Conservation (phyloP, 2,797 vertebrate species). For the Schizopygopsis malacanthus region DNA sequence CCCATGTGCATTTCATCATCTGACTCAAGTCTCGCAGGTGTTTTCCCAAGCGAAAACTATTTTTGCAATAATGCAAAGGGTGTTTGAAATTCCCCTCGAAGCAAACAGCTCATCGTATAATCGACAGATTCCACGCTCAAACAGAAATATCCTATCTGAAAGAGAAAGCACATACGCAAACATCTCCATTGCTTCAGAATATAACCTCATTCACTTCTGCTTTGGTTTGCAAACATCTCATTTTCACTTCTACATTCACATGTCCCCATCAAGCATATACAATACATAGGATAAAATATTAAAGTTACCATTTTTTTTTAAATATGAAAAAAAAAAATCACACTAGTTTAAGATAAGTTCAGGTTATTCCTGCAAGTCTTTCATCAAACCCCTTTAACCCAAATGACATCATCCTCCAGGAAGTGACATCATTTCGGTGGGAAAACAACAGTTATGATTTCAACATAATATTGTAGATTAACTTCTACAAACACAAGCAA, state of each 20-base stretch:
- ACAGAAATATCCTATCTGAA: conserved; percentile 1
- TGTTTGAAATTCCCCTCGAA: conserved; percentile 40
- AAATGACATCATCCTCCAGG: conserved; percentile 2
- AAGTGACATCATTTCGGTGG: background rate
- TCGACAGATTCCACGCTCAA: background rate
- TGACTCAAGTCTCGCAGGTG: conserved; percentile 36
- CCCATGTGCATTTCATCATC: conserved; percentile 48
- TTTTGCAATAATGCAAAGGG: conserved; percentile 11
- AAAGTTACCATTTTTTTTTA: background rate
- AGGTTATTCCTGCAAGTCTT: background rate
- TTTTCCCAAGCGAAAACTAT: conserved; percentile 39
- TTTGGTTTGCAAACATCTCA: background rate
- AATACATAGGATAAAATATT: background rate
- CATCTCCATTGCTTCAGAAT: background rate
- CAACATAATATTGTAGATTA: background rate
- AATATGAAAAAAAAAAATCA: background rate
- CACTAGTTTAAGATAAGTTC: background rate
- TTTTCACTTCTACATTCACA: conserved; percentile 4
- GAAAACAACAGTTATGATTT: background rate
- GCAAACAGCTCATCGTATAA: background rate
- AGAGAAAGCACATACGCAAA: background rate
- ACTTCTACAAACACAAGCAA: too few species aligned
- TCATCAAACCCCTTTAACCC: background rate
- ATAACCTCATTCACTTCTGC: conserved; percentile 3
- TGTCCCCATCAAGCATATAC: background rate